Evolutionary conservation across 2,797 vertebrate genomes (phyloP).

Genomic region (Peromyscus attwateri): DNA sequence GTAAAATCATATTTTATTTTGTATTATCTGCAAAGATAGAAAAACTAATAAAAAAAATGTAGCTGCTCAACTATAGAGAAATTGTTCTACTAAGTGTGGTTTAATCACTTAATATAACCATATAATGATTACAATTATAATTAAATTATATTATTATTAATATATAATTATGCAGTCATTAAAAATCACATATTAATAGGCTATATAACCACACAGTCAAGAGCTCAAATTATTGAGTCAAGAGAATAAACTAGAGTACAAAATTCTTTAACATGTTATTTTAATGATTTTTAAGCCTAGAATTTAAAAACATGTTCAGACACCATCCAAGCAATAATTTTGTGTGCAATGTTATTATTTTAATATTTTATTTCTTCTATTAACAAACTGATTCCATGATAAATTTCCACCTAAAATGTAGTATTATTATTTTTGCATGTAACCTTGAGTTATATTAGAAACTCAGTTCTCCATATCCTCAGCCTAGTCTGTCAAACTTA

Average conservation of each 20-base stretch:
- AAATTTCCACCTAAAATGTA: not conserved
- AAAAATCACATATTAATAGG: conserved; percentile 44
- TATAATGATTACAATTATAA: conserved; percentile 49
- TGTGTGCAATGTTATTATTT: not conserved
- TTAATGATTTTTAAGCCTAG: not conserved
- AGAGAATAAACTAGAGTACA: not conserved
- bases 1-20: conserved; percentile 32
- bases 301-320: not conserved
- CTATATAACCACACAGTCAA: not conserved
- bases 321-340: not conserved
- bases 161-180: conserved; percentile 60
- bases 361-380: not conserved
- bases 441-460: not conserved
- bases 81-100: conserved; percentile 38
- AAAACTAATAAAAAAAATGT: conserved; percentile 42
- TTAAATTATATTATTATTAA: conserved; percentile 35
- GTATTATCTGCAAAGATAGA: conserved; percentile 2
- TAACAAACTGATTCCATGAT: not conserved
- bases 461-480: not conserved
- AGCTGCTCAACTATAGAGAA: not conserved
- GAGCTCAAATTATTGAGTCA: conserved; percentile 4
- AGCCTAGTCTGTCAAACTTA: not conserved
- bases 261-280: not conserved
- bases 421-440: not conserved
- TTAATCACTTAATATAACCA: conserved; percentile 42